phyloP scores from a whole-genome alignment of 2,888 invertebrate genomes.

The Anoncus sp. region DNA sequence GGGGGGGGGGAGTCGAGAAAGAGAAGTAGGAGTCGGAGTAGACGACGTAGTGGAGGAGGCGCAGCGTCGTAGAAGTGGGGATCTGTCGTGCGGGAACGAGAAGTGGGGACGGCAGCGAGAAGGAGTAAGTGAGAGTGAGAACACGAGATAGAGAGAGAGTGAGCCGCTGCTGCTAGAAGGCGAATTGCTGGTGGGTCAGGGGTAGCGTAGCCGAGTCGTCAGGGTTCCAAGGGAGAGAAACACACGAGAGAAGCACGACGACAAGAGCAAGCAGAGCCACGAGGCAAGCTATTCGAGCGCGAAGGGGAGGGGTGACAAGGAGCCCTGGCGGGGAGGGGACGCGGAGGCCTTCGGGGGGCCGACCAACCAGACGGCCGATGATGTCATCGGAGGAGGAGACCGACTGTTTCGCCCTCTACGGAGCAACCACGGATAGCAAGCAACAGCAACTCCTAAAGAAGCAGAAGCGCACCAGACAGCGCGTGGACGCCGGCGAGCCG shows the following conservation, averaged over 20 bases:
- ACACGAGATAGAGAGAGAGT: conserved; percentile 65
- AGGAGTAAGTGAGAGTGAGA: conserved; percentile 67
- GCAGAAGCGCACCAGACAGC: conserved; percentile 97
- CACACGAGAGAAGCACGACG: conserved; percentile 76
- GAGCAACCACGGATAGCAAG: conserved; percentile 87
- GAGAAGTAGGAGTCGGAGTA: conserved; percentile 59
- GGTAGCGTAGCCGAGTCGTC: conserved; percentile 69
- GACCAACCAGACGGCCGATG: conserved; percentile 90
- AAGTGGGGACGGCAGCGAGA: conserved; percentile 64
- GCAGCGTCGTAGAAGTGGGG: conserved; percentile 71
- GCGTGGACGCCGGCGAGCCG: conserved; percentile 98
- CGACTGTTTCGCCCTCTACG: conserved; percentile 96
- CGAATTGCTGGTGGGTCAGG: conserved; percentile 66
- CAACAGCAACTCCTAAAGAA: conserved; percentile 92
- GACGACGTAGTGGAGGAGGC: conserved; percentile 68
- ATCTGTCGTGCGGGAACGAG: conserved; percentile 65
- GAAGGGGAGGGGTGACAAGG: conserved; percentile 86
- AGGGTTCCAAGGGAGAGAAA: conserved; percentile 55
- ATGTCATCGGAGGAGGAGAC: conserved; percentile 99
- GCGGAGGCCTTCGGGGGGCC: conserved; percentile 92
- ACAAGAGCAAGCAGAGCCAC: conserved; percentile 86
- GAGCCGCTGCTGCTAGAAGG: conserved; percentile 64
- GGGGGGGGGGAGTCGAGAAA: conserved; percentile 81
- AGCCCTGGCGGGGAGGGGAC: conserved; percentile 87
- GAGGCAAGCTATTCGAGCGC: conserved; percentile 87